Percentiles rank a stretch among this genome's conserved stretches.
These are phyloP conservation scores for Ferdinandea cuprea DNA, from an alignment of 2,888 invertebrate species.

Conservation along the genomic window DNA sequence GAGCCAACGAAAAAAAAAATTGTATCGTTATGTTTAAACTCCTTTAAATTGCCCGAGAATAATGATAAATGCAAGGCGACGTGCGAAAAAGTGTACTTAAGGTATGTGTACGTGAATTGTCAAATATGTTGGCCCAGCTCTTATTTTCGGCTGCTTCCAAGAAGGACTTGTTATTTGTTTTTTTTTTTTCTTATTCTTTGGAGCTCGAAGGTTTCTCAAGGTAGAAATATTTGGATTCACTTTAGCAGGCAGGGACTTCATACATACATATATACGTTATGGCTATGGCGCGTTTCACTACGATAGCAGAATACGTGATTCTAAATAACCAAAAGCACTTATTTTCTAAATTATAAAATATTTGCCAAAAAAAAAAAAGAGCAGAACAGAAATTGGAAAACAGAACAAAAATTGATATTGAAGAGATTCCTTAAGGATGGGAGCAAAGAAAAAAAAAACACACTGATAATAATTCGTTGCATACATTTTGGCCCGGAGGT, in stretches of 20 bases:
- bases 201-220: conserved; percentile 23
- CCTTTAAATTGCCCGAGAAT: conserved; percentile 68
- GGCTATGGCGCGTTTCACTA: conserved; percentile 10
- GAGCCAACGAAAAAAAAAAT: too few relatives aligned
- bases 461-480: conserved; percentile 21
- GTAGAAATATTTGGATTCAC: neutral
- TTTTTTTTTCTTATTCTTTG: neutral
- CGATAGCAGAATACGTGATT: conserved; percentile 58
- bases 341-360: conserved; percentile 52
- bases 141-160: neutral
- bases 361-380: conserved; percentile 19
- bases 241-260: conserved; percentile 3
- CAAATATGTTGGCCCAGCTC: conserved; percentile 48
- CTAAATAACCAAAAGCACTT: conserved; percentile 62
- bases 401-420: conserved; percentile 5
- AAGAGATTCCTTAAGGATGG: neutral
- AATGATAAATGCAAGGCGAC: conserved; percentile 73
- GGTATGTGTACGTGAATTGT: conserved; percentile 62
- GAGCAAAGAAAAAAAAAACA: neutral
- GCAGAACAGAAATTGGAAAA: too few relatives aligned
- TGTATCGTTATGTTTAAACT: conserved; percentile 66
- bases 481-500: conserved; percentile 11
- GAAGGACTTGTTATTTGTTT: too few relatives aligned
- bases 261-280: too few relatives aligned
- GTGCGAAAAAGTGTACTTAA: conserved; percentile 66